Base-by-base conservation (phyloP, 2,888 invertebrate genomes). In the Drepana falcataria region DNA sequence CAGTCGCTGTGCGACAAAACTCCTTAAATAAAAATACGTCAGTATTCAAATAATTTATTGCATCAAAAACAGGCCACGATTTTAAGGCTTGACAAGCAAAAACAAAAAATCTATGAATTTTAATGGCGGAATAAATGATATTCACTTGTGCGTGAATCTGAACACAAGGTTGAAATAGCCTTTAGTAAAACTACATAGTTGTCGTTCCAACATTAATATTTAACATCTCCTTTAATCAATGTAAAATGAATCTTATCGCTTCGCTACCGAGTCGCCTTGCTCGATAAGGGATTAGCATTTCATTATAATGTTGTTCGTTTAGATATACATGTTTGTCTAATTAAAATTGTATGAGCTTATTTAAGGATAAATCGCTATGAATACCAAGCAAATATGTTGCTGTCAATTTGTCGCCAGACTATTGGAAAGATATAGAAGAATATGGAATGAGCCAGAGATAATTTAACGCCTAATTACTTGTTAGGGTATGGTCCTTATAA, bases 221-320 rank as follows among this genome's bases (percentile, higher is more conserved):
- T 68, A 81, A 77, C 73, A 70, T 73, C 66, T 69, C 71, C 76
- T 76, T 65, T 72, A 64, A 65, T 64, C 49, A 63, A 74, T 72
- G 69, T 67, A 66, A 70, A 61, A 51, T 54, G 40, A 48, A 64
- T 63, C 60, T 64, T 67, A 68, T 65, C 47, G 56, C 51, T 58
- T 52, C 61, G 59, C 53, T 52, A 65, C 60, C 61, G 53, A 60
- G 58, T 58, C 47, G 59, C 53, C 57, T 60, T 47, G 53, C 56
- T 60, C 35, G 53, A 59, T 61, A 59, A 58, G 63, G 66, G 60
- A 57, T 55, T 59, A 48, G 41, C 48, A 44, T 52, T 48, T 51
- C 9, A 48, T 48, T 51, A 51, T 51, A 40, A 34, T 40, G 6
- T 21, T 40, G 33, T 3, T 21, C 21, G 21, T 21, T 35, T 35